Conservation (phyloP, 2,113 vertebrate species). For the Paralichthys olivaceus region DNA sequence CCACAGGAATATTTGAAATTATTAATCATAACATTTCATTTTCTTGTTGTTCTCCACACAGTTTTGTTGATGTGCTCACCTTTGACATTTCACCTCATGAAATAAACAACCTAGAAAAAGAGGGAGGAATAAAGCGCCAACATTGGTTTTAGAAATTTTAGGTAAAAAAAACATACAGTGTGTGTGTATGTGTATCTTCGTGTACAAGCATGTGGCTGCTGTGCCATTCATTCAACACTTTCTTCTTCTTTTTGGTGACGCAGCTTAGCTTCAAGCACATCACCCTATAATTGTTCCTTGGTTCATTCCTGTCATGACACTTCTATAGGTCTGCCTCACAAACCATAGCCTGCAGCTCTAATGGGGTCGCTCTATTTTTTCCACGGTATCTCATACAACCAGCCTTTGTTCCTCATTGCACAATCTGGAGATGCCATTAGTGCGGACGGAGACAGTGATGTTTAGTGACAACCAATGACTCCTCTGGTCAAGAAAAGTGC, state of each 20-base stretch:
- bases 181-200: not conserved
- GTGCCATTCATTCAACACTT: slow-evolving; percentile 29
- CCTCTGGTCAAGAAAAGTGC: slow-evolving; percentile 75
- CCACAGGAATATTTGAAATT: slow-evolving; percentile 54
- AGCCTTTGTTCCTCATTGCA: slow-evolving; percentile 77
- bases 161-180: not conserved
- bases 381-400: slow-evolving; percentile 60
- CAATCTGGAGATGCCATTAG: slow-evolving; percentile 84
- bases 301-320: slow-evolving; percentile 65
- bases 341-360: slow-evolving; percentile 67
- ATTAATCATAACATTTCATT: slow-evolving; percentile 51
- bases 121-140: not conserved
- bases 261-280: slow-evolving; percentile 52
- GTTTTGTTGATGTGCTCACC: slow-evolving; percentile 48
- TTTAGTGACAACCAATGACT: slow-evolving; percentile 82
- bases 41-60: slow-evolving; percentile 45
- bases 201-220: not conserved
- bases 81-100: slow-evolving; percentile 51
- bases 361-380: slow-evolving; percentile 68
- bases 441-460: slow-evolving; percentile 79
- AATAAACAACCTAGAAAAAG: slow-evolving; percentile 42
- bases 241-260: slow-evolving; percentile 25
- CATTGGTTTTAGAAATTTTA: slow-evolving; percentile 5
- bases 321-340: slow-evolving; percentile 69
- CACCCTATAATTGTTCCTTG: slow-evolving; percentile 68